Base-by-base conservation (phyloP, 2,888 invertebrate species). In the Amphipoea oculea region DNA sequence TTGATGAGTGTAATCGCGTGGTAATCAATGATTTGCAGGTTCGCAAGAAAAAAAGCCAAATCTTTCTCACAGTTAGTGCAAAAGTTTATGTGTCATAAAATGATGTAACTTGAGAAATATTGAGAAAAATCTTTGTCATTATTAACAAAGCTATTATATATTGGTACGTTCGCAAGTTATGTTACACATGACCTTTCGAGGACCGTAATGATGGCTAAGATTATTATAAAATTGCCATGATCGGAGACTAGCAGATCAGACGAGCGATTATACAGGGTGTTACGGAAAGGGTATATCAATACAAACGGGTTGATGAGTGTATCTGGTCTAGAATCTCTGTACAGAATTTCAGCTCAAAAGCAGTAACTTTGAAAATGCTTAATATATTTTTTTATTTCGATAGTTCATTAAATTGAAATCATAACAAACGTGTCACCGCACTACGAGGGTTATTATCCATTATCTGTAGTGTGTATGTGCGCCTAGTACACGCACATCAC, bases 1-100 rank as follows among this genome's bases (percentile, higher is more conserved):
- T 78, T 62, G 81, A 82, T 76, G 76, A 60, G 73, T 83, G 76
- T 73, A 73, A 78, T 82, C 60, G 76, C 73, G 76, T 68, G 76
- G 73, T 78, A 57, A 81, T 79, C 84, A 84, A 86, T 83, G 73
- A 84, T 81, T 82, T 78, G 86, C 81, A 69, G 68, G 74, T 82
- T 76, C 77, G 71, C 70, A 65, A 45, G 79, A 57, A 40, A 65
- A 86, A 88, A 86, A 86, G 86, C 82, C 86, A 83, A 76, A 76
- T 67, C 78, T 60, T 88, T 88, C 88, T 81, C 83, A 88, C 79
- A 84, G 76, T 72, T 20, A 72, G 73, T 73, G 79, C 57, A 68
- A 78, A 78, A 69, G 42, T 74, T 51, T 70, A 4, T 72, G 67
- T 63, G 78, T 78, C 68, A 75, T 82, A 60, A 20, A 68, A 54